A percentile compares a stretch with the other conserved stretches of the same genome.
Conservation (phyloP, 2,888 invertebrate species). For the Adelphocoris suturalis region DNA sequence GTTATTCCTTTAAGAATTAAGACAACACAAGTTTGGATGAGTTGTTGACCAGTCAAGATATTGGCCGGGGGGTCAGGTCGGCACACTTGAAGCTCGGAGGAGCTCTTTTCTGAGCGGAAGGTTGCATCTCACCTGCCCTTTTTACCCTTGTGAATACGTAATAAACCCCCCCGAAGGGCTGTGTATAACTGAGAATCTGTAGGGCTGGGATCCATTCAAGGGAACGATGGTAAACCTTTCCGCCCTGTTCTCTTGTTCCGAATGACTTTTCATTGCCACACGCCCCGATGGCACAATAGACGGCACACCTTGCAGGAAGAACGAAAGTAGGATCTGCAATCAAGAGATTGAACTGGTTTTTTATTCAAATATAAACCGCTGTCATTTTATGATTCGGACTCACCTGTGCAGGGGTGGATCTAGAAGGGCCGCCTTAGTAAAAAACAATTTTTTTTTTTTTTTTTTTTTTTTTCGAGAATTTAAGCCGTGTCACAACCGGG, state of each 20-base stretch:
- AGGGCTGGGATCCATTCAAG: slow-evolving; percentile 6
- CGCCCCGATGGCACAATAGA: neutral
- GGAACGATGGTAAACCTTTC: neutral
- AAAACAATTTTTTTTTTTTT: too few relatives aligned
- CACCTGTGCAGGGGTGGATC: neutral
- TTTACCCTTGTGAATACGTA: slow-evolving; percentile 2
- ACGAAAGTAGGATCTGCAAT: too few relatives aligned
- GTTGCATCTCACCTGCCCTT: slow-evolving; percentile 13
- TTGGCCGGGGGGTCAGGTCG: neutral
- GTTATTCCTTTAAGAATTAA: too few relatives aligned
- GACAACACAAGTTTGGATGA: neutral
- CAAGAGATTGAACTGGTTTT: neutral
- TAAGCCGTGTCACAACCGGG: too few relatives aligned
- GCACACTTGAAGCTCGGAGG: neutral
- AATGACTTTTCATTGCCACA: neutral
- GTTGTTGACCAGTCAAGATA: neutral
- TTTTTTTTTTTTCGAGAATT: too few relatives aligned
- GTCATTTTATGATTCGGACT: neutral
- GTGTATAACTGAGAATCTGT: too few relatives aligned
- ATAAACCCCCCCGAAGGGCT: neutral
- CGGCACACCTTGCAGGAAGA: too few relatives aligned
- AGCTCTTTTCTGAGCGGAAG: neutral
- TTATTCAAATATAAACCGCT: neutral
- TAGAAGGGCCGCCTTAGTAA: too few relatives aligned
- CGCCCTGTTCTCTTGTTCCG: neutral